Base-by-base conservation (phyloP, 2,888 invertebrate genomes). In the Arge pagana region DNA sequence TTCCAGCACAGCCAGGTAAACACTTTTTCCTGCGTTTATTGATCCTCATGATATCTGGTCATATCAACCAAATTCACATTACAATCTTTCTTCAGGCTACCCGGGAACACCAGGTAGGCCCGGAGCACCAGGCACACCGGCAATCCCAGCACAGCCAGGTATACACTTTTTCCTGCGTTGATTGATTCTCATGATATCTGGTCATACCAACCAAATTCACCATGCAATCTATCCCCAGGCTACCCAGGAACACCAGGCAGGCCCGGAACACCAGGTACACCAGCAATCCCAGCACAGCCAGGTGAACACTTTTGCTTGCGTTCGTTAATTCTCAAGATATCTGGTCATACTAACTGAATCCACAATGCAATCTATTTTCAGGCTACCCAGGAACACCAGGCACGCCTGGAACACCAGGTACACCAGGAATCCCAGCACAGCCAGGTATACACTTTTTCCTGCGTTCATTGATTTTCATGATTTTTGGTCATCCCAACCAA, bases 111-210 rank as follows among this genome's bases (percentile, higher is more conserved):
- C 67, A 13, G 67, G 68, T 19, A 37, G 58, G 7, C 62, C 70
- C 11, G 72, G 72, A 10, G 61, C 61, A 2, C 70, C 73, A 8
- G 76, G 74, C 33, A 53, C 52, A 4, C 68, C 75, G 40, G 78
- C 28, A 7, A 30, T 24, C 1, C 53, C 53, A 31, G 53, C 37
- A 36, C 58, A 61, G 23, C 59, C 61, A 10, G 60, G 63, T 51
- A 45, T 55, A 18, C 59, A 37, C 16, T 36, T 36, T n/a, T 7
- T 36, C 8, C 16, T 18, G 15, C 18, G 18, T 36, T 5, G 1
- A 11, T 8, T 33, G 33, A 6, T n/a, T n/a, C 6, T n/a, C 33
- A 33, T 33, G n/a, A 33, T 33, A 33, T 33, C 5, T 11, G 5
- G 5, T 8, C 13, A 1, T n/a, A 33, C 11, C 7, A 33, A 33